A percentile compares a stretch with the other conserved stretches of the same genome.
These are phyloP conservation scores for Xanthostigma xanthostigma DNA, from an alignment of 2,888 invertebrate species.

Conservation along the genomic window DNA sequence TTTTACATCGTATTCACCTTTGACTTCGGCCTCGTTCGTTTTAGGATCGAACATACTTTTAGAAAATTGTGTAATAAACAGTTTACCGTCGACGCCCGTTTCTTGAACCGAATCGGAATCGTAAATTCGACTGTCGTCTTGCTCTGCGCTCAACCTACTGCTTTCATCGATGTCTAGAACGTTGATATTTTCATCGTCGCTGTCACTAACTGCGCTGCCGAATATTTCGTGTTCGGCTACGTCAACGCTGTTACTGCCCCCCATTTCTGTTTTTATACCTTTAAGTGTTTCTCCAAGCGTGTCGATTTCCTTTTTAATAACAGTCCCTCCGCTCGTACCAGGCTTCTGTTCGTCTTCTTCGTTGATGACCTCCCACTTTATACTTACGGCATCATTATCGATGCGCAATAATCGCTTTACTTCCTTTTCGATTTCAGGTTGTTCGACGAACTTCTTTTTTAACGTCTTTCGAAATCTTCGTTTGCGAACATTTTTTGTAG, in stretches of 20 bases:
- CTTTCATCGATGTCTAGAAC: slow-evolving; percentile 66
- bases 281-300: slow-evolving; percentile 15
- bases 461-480: slow-evolving; percentile 86
- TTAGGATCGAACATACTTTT: slow-evolving; percentile 38
- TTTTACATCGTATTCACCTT: not conserved
- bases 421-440: slow-evolving; percentile 96
- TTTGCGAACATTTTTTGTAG: slow-evolving; percentile 87
- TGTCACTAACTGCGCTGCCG: slow-evolving; percentile 84
- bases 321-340: not conserved
- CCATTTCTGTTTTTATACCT: slow-evolving; percentile 6
- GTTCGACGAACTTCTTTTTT: slow-evolving; percentile 93
- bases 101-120: slow-evolving; percentile 48
- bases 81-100: slow-evolving; percentile 22
- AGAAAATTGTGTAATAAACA: slow-evolving; percentile 41
- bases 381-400: slow-evolving; percentile 80
- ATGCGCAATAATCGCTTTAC: slow-evolving; percentile 80
- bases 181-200: slow-evolving; percentile 61
- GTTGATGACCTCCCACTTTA: slow-evolving; percentile 78
- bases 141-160: slow-evolving; percentile 47
- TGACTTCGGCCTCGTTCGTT: not conserved
- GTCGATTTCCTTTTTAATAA: not conserved
- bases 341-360: slow-evolving; percentile 21
- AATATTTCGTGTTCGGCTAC: slow-evolving; percentile 73
- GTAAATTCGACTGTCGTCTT: slow-evolving; percentile 54
- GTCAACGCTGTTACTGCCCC: slow-evolving; percentile 12